These are phyloP conservation scores for Leptodirus hochenwartii DNA, from an alignment of 2,888 invertebrate genomes.

Conservation along the genomic window DNA sequence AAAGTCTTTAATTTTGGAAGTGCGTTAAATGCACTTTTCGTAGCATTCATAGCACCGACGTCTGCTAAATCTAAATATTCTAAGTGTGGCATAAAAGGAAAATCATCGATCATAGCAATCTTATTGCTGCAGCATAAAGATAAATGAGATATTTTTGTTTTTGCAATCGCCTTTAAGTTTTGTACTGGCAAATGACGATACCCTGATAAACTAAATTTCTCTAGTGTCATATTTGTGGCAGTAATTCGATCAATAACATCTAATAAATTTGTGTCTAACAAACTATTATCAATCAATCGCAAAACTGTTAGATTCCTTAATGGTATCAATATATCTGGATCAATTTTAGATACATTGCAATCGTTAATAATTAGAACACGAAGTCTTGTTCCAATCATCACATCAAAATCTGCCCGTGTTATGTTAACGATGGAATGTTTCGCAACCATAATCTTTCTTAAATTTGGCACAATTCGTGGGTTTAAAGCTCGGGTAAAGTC, in stretches of 20 bases:
- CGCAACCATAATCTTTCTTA: constrained; percentile 31
- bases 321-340: constrained; percentile 31
- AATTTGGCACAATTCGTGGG: constrained; percentile 27
- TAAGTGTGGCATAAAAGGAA: constrained; percentile 36
- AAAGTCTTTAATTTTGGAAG: constrained; percentile 34
- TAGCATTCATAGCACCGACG: constrained; percentile 30
- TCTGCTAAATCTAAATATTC: constrained; percentile 35
- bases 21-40: constrained; percentile 29
- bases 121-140: constrained; percentile 33
- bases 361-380: constrained; percentile 31
- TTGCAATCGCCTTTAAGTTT: constrained; percentile 31
- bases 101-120: constrained; percentile 35
- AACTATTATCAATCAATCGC: constrained; percentile 34
- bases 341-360: constrained; percentile 34
- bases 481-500: constrained; percentile 29
- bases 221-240: constrained; percentile 26
- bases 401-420: constrained; percentile 26
- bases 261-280: constrained; percentile 28
- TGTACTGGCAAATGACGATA: constrained; percentile 32
- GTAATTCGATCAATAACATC: constrained; percentile 26
- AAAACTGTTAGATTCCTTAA: constrained; percentile 29
- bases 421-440: constrained; percentile 34
- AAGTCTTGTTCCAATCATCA: constrained; percentile 29
- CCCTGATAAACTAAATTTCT: constrained; percentile 32
- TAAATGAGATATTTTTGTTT: constrained; percentile 30